Evolutionary conservation across 2,113 vertebrate genomes (phyloP).

Genomic region (Paracanthobrama guichenoti): DNA sequence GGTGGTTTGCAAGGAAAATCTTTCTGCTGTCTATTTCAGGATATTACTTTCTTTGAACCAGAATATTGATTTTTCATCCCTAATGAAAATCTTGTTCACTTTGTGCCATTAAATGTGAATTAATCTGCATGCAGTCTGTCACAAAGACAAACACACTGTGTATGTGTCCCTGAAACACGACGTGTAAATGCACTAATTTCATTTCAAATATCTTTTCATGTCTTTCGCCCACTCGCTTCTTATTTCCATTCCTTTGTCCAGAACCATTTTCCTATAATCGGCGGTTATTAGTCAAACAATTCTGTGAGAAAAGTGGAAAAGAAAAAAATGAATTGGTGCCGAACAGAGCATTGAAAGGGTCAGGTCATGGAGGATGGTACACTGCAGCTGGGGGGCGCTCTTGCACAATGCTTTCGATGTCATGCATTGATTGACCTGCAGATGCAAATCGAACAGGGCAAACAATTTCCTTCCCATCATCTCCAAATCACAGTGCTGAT

Average conservation of each 20-base stretch:
- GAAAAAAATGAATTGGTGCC: background rate
- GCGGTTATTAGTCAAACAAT: slow-evolving; percentile 4
- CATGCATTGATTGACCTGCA: background rate
- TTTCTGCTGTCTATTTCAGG: background rate
- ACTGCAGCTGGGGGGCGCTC: slow-evolving; percentile 5
- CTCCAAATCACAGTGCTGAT: slow-evolving; percentile 4
- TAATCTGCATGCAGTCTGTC: background rate
- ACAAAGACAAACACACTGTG: background rate
- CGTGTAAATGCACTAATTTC: background rate
- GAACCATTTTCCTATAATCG: background rate
- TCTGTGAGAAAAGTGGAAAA: background rate
- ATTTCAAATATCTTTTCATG: background rate
- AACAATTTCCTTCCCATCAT: slow-evolving; percentile 27
- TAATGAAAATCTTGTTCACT: slow-evolving; percentile 2
- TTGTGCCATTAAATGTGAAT: slow-evolving; percentile 6
- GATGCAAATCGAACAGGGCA: background rate
- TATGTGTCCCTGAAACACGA: background rate
- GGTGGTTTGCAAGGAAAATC: background rate
- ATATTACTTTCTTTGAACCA: background rate
- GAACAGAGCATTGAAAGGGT: background rate
- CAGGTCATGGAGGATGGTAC: too few relatives aligned
- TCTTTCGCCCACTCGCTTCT: background rate
- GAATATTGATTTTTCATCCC: background rate
- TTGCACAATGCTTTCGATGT: background rate
- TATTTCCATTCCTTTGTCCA: background rate